A percentile compares a stretch with the other conserved stretches of the same genome.
Conservation (phyloP, 2,113 vertebrate genomes). For the Microcebus jonahi region DNA sequence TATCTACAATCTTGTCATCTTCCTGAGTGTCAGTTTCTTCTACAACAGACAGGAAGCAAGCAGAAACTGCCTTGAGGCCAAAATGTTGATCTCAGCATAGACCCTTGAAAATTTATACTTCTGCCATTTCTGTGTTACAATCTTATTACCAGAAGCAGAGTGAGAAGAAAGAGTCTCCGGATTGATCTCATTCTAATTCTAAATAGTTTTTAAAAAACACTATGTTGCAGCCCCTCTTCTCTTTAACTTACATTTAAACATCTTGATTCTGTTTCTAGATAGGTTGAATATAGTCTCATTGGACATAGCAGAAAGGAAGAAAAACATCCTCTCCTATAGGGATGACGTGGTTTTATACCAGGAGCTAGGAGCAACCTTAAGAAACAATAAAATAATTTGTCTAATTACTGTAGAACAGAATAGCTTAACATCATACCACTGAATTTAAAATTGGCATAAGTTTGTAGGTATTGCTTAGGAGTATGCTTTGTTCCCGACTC, state of each 20-base stretch:
- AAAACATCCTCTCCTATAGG: neutral
- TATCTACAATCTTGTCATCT: neutral
- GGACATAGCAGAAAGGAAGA: neutral
- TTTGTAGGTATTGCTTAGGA: neutral
- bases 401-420: conserved; percentile 60
- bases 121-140: neutral
- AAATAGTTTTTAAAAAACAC: neutral
- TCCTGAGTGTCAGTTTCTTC: neutral
- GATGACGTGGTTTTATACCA: conserved; percentile 45
- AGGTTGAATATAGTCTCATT: neutral
- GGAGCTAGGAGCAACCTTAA: conserved; percentile 33
- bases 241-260: conserved; percentile 44
- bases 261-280: conserved; percentile 8
- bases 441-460: conserved; percentile 35
- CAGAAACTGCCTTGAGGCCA: neutral
- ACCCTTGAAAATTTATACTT: conserved; percentile 31
- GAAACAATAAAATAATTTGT: conserved; percentile 28
- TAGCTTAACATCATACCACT: conserved; percentile 48
- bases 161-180: neutral
- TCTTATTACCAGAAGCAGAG: conserved; percentile 29
- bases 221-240: neutral
- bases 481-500: neutral
- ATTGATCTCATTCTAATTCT: conserved; percentile 32
- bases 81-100: conserved; percentile 18
- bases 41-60: neutral